These are phyloP conservation scores for Dendrolimus pini DNA, from an alignment of 2,888 invertebrate species.

Conservation along the genomic window DNA sequence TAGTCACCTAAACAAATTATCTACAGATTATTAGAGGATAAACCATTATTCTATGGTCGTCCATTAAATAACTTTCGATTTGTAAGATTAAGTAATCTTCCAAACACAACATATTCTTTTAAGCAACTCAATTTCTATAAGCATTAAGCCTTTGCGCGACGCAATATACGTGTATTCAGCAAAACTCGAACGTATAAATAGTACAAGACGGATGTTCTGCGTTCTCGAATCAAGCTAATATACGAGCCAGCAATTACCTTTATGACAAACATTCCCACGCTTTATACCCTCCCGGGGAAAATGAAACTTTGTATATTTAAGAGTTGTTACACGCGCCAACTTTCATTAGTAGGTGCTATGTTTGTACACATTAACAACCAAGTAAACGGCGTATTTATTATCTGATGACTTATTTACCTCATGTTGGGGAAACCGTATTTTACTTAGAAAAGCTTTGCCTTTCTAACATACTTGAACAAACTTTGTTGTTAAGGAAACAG, in stretches of 20 bases:
- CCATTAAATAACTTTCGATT: too few species aligned
- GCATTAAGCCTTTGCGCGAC: too few species aligned
- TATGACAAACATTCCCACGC: constrained; percentile 32
- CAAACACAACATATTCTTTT: too few species aligned
- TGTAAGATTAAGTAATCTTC: too few species aligned
- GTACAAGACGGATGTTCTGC: constrained; percentile 14
- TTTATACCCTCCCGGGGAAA: constrained; percentile 24
- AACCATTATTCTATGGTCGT: too few species aligned
- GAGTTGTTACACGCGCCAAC: constrained; percentile 33
- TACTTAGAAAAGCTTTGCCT: constrained; percentile 3
- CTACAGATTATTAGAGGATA: too few species aligned
- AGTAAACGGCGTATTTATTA: constrained; percentile 24
- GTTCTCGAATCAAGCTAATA: constrained; percentile 33
- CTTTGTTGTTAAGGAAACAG: neutral
- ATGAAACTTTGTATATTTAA: constrained; percentile 34
- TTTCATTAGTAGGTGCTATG: constrained; percentile 31
- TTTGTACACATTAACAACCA: constrained; percentile 33
- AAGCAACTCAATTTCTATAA: too few species aligned
- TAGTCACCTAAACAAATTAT: too few species aligned
- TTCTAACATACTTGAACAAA: constrained; percentile 7
- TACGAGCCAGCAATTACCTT: constrained; percentile 42
- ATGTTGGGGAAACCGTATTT: constrained; percentile 15
- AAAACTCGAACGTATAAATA: too few species aligned
- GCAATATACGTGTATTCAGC: too few species aligned
- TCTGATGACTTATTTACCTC: constrained; percentile 34